Evolutionary conservation across 2,797 vertebrate genomes (phyloP).

Genomic region (Propithecus perrieri): DNA sequence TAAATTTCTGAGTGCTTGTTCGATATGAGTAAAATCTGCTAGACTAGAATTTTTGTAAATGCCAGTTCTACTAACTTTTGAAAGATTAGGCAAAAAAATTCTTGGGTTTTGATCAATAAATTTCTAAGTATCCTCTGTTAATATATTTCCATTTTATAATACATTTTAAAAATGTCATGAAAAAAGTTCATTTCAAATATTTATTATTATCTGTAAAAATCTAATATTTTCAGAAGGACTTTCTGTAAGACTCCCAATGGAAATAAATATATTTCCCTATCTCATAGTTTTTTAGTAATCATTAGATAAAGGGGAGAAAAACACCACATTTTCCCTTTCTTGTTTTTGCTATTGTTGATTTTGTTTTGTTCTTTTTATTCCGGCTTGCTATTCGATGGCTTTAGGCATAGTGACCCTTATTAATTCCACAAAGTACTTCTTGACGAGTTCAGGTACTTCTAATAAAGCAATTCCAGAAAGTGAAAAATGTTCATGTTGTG

Average conservation of each 20-base stretch:
- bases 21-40: not conserved
- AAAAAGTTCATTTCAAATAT: not conserved
- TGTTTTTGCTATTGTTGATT: not conserved
- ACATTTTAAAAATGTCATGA: not conserved
- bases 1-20: not conserved
- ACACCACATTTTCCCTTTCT: not conserved
- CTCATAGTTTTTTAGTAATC: not conserved
- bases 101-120: not conserved
- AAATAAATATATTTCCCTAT: not conserved
- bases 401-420: not conserved
- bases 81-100: not conserved
- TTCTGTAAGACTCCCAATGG: not conserved
- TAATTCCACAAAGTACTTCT: not conserved
- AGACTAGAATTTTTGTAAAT: not conserved
- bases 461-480: not conserved
- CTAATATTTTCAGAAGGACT: not conserved
- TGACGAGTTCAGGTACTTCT: not conserved
- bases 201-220: not conserved
- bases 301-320: not conserved
- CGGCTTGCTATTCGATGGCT: not conserved
- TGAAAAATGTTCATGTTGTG: constrained; percentile 15
- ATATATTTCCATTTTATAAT: not conserved
- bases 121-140: not conserved
- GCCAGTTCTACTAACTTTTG: not conserved
- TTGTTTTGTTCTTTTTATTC: not conserved